These are phyloP conservation scores for Nezara viridula DNA, from an alignment of 2,888 invertebrate species.

Conservation along the genomic window DNA sequence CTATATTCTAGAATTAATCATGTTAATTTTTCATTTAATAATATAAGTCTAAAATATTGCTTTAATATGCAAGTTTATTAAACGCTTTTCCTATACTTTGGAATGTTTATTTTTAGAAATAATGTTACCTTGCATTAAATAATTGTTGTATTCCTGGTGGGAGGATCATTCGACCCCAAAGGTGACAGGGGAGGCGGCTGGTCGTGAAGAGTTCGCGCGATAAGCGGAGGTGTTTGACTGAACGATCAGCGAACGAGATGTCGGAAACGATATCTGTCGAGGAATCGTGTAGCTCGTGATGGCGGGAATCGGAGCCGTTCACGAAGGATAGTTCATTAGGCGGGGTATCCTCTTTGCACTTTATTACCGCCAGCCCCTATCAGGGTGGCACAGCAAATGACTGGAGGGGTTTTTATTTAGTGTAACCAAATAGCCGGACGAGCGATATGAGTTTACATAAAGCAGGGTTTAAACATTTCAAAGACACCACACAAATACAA, in stretches of 20 bases:
- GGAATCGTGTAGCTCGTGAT: slow-evolving; percentile 41
- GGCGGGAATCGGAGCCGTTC: slow-evolving; percentile 18
- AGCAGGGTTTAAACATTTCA: too few relatives aligned
- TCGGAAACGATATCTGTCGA: background rate
- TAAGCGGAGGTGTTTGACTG: slow-evolving; percentile 21
- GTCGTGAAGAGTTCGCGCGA: background rate
- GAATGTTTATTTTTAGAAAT: background rate
- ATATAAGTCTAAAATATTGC: too few relatives aligned
- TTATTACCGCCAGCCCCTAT: background rate
- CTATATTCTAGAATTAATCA: too few relatives aligned
- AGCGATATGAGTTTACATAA: too few relatives aligned
- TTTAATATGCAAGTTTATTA: too few relatives aligned
- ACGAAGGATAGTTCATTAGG: slow-evolving; percentile 40
- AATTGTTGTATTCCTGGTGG: background rate
- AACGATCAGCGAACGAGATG: slow-evolving; percentile 30
- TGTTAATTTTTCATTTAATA: too few relatives aligned
- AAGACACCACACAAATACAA: too few relatives aligned
- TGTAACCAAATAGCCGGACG: too few relatives aligned
- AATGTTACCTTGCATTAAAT: background rate
- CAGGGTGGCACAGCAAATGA: background rate
- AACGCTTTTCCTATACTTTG: too few relatives aligned
- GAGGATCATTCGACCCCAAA: background rate
- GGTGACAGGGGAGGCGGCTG: background rate
- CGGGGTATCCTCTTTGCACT: background rate
- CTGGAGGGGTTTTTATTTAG: too few relatives aligned